A percentile compares a stretch with the other conserved stretches of the same genome.
Evolutionary conservation across 1,140 invertebrate species (phyloP).

Genomic region (Drosophila bifasciata): DNA sequence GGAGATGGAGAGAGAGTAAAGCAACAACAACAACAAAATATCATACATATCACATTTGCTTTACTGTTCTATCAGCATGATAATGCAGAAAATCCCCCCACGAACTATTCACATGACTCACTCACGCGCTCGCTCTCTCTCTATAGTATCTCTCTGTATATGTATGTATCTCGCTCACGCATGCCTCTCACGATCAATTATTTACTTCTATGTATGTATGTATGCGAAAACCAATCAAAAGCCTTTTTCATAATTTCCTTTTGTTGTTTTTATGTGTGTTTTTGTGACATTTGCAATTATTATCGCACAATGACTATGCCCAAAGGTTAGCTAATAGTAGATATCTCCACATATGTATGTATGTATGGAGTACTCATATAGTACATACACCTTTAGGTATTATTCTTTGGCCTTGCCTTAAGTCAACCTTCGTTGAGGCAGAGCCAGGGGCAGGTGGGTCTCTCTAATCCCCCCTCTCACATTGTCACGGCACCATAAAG

Average conservation of each 20-base stretch:
- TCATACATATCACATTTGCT: conserved; percentile 30
- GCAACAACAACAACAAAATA: conserved; percentile 43
- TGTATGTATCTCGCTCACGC: conserved; percentile 1
- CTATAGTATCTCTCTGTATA: not conserved
- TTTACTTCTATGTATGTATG: conserved; percentile 26
- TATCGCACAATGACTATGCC: conserved; percentile 40
- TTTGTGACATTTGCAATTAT: conserved; percentile 47
- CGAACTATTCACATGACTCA: conserved; percentile 51
- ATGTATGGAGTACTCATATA: not conserved
- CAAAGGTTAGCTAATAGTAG: not conserved
- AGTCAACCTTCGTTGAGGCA: conserved; percentile 27
- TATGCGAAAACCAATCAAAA: conserved; percentile 39
- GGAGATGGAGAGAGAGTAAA: conserved; percentile 19
- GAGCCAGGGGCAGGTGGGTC: not conserved
- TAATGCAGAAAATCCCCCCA: conserved; percentile 42
- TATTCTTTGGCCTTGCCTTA: conserved; percentile 30
- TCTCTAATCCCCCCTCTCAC: conserved; percentile 28
- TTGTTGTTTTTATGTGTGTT: conserved; percentile 13
- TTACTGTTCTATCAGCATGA: conserved; percentile 57
- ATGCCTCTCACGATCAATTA: conserved; percentile 56
- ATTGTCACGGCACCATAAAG: conserved; percentile 24
- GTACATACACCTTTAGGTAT: conserved; percentile 34
- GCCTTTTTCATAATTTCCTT: conserved; percentile 21
- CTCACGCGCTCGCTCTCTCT: conserved; percentile 1
- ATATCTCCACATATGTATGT: not conserved